Base-by-base conservation (phyloP, 2,113 vertebrate genomes). In the Odontesthes bonariensis region DNA sequence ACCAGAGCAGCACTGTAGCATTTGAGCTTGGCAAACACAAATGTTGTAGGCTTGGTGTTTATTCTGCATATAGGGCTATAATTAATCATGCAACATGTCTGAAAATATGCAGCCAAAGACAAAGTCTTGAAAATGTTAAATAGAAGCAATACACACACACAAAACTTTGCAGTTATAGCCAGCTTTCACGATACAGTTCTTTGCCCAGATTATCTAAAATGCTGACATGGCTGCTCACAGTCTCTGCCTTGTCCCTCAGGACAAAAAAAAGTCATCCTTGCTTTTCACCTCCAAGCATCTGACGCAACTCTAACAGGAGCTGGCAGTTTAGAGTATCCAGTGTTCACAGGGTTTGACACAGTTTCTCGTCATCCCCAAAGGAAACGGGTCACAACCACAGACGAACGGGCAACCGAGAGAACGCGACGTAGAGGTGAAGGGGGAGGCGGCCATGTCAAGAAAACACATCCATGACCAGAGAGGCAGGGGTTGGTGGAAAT, bases 271-370 rank as follows among this genome's bases (percentile, higher is more conserved):
- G 66, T 62, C 46, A 56, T 59, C 49, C 40, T 79, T 20, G 19
- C 63, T 69, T 64, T 73, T 49, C 4, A 67, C 76, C 81, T 71
- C 22, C 3, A 61, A 80, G 82, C 80, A 33, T 55, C 78, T 69
- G 65, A 57, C 77, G 58, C 57, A 51, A 79, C 77, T 54, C 78
- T 82, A 82, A 86, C 73, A 78, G 57, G 67, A 83, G 62, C 53
- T 77, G 75, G 76, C 86, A 54, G 73, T 44, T 73, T 19, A 81
- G 65, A 79, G 83, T 83, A 89, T 88, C 73, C 51, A 88, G 86
- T 83, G 82, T 89, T 90, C 91, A 89, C 77, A 79, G 84, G 79
- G 70, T 87, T 79, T 91, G 91, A 86, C 86, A 90, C 78, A 82
- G 77, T 91, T 91, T 86, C 79, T 33, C 69, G 31, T 46, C 13